Evolutionary conservation across 2,113 vertebrate genomes (phyloP).

Genomic region (Geococcyx californianus): DNA sequence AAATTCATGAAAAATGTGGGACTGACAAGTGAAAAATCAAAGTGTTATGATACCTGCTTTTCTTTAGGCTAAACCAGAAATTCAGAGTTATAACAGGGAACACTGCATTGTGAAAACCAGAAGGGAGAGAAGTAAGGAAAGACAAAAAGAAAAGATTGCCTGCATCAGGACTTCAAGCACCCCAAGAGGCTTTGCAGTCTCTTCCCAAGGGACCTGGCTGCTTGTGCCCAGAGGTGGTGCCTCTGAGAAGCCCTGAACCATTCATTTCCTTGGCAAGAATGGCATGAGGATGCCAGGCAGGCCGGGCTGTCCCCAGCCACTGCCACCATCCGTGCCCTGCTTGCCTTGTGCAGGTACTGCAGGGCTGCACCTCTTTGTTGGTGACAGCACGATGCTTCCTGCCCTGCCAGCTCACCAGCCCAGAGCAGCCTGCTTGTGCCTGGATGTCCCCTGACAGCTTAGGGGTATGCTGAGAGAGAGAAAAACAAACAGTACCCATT

Average conservation of each 20-base stretch:
- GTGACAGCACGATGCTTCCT: accelerated
- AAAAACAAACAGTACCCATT: background rate
- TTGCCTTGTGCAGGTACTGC: background rate
- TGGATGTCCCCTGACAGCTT: accelerated
- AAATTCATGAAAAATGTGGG: background rate
- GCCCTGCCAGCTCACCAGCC: background rate
- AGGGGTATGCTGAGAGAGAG: background rate
- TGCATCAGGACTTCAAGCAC: background rate
- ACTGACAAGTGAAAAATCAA: background rate
- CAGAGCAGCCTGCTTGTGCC: background rate
- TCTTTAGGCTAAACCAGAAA: background rate
- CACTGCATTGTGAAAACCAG: background rate
- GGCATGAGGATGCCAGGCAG: accelerated
- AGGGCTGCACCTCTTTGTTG: background rate
- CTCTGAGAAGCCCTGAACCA: background rate
- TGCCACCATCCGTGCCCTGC: background rate
- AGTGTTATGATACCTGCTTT: background rate
- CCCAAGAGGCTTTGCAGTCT: background rate
- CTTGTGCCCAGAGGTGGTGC: background rate
- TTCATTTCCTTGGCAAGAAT: background rate
- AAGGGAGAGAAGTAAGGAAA: background rate
- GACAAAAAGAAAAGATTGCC: background rate
- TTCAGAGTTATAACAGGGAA: too few relatives aligned
- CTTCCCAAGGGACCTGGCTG: too few relatives aligned
- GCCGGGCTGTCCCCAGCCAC: accelerated